Evolutionary conservation across 2,797 vertebrate genomes (phyloP).

Genomic region (Fringilla coelebs): DNA sequence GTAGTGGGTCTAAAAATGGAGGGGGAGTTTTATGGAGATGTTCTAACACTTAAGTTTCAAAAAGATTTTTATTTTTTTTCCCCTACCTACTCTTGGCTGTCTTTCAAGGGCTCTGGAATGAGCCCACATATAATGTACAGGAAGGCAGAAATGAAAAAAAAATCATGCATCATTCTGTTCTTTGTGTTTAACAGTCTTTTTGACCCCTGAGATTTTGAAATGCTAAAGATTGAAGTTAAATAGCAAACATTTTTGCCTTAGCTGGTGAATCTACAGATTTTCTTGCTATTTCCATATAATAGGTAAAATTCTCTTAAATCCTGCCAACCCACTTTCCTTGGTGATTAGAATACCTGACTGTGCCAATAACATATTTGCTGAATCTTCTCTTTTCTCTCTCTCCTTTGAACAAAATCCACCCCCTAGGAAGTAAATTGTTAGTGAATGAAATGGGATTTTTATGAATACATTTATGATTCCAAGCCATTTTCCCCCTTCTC

Average conservation of each 20-base stretch:
- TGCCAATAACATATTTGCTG: not conserved
- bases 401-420: not conserved
- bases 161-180: not conserved
- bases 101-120: not conserved
- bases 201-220: not conserved
- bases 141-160: not conserved
- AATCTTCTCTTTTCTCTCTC: not conserved
- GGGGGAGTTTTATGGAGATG: not conserved
- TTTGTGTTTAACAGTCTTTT: not conserved
- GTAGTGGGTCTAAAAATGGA: not conserved
- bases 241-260: not conserved
- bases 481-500: not conserved
- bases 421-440: constrained; percentile 14
- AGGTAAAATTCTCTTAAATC: not conserved
- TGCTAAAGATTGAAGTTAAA: not conserved
- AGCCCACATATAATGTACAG: not conserved
- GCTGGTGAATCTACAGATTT: not conserved
- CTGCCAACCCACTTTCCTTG: not conserved
- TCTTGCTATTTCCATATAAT: not conserved
- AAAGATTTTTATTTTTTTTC: not conserved
- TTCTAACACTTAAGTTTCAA: not conserved
- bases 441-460: constrained; percentile 22
- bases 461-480: constrained; percentile 21
- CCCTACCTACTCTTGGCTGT: not conserved
- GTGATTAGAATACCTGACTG: not conserved